Percentiles rank a stretch among this genome's conserved stretches.
Conservation (phyloP, 2,888 invertebrate genomes). For the Enoplolaimus lenunculus region DNA sequence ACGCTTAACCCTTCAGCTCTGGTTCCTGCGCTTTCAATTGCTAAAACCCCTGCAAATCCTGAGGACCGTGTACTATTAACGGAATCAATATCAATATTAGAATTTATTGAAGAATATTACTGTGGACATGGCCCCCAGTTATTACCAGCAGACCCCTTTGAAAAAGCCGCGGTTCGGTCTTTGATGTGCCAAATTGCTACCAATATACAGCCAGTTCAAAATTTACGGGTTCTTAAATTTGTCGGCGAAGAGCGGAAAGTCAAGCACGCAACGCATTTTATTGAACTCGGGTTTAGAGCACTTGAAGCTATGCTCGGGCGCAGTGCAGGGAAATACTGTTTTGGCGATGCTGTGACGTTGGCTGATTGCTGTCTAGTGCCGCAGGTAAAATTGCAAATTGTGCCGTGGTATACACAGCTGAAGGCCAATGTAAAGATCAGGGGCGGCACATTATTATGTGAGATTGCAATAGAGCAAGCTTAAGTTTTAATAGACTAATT, state of each 20-base stretch:
- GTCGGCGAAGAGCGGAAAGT: constrained; percentile 19
- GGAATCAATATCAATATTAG: background rate
- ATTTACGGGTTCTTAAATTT: constrained; percentile 57
- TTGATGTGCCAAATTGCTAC: constrained; percentile 54
- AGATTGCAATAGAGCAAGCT: too few relatives aligned
- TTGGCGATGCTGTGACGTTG: constrained; percentile 79
- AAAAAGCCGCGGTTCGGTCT: constrained; percentile 14
- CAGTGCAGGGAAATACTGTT: constrained; percentile 62
- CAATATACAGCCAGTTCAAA: constrained; percentile 90
- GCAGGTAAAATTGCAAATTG: constrained; percentile 56
- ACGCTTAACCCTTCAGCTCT: background rate
- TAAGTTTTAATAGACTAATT: too few relatives aligned
- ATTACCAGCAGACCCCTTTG: background rate
- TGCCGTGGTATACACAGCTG: too few relatives aligned
- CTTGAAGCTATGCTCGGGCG: constrained; percentile 69
- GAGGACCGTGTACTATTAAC: background rate
- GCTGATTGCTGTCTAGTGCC: constrained; percentile 90
- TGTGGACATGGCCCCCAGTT: background rate
- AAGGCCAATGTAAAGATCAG: too few relatives aligned
- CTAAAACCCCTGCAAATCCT: too few relatives aligned
- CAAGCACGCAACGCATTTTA: constrained; percentile 21
- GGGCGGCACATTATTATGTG: too few relatives aligned
- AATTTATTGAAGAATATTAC: background rate
- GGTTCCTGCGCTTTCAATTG: background rate
- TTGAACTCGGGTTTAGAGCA: constrained; percentile 48